Evolutionary conservation across 2,113 vertebrate genomes (phyloP), one percentile per base, ranked within the genome.

Genomic region (Calidris pugnax): DNA sequence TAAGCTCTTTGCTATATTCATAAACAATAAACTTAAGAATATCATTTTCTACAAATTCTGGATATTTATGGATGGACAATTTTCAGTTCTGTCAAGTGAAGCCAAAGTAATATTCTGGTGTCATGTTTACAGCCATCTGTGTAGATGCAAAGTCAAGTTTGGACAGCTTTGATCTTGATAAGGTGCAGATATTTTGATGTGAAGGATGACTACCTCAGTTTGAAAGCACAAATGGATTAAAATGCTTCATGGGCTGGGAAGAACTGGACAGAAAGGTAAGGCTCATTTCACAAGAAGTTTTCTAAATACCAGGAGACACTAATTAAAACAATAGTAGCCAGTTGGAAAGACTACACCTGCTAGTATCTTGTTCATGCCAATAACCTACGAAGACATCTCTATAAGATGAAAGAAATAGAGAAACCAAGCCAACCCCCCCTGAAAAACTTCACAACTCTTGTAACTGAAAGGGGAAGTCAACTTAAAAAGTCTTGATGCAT

Each of bases 51-150:
- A 89, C 62, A 87, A 89, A 87, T 97, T 96, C 95, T 94, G 85
- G 83, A 76, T 87, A 96, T 93, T 96, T 97, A 92, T 97, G 95
- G 93, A 95, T 79, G 95, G 92, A 85, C 81, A 97, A 95, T 97
- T 98, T 97, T 97, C 95, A 98, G 92, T 92, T 98, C 92, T 98
- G 96, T 97, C 94, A 97, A 95, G 95, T 94, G 95, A 97, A 97
- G 88, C 89, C 83, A 96, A 97, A 96, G 93, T 90, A 98, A 97
- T 96, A 96, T 96, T 87, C 87, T 6, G 0, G 39, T 96, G 97
- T 97, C 92, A 93, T 93, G 95, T 98, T 97, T 96, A 97, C 59
- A 97, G 83, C 88, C 96, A 97, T 96, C 88, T 97, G 87, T 94
- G 83, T 76, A 96, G 93, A 97, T 94, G 85, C 72, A 97, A 97